phyloP scores from a whole-genome alignment of 1,140 invertebrate genomes.

The Thaumetopoea pityocampa region DNA sequence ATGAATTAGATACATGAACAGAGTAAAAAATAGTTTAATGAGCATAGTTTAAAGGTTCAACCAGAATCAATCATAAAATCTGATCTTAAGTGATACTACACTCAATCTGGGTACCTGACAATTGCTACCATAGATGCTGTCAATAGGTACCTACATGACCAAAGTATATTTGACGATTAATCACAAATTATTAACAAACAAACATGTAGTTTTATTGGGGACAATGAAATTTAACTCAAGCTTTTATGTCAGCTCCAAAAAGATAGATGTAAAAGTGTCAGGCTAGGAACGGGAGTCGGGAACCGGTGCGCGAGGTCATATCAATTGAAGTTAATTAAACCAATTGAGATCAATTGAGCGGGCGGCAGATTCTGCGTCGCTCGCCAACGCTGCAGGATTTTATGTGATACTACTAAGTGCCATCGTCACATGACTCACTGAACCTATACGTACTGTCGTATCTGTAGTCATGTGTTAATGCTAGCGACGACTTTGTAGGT shows the following conservation, averaged over 20 bases:
- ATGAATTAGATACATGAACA: too few species aligned
- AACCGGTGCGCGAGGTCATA: conserved; percentile 68
- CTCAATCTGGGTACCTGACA: too few species aligned
- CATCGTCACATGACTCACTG: conserved; percentile 59
- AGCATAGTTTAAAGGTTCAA: too few species aligned
- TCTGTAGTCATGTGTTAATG: too few species aligned
- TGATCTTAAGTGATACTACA: too few species aligned
- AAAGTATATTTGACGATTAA: too few species aligned
- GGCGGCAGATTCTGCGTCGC: conserved; percentile 67
- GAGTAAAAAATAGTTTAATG: too few species aligned
- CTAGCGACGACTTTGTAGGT: too few species aligned
- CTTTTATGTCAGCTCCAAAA: conserved; percentile 71
- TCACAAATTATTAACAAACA: too few species aligned
- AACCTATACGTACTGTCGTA: too few species aligned
- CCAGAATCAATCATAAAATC: too few species aligned
- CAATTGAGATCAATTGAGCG: conserved; percentile 71
- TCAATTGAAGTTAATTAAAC: conserved; percentile 73
- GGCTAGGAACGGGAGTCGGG: conserved; percentile 58
- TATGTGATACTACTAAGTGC: conserved; percentile 64
- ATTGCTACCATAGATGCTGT: too few species aligned
- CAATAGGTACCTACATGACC: neutral
- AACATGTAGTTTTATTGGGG: conserved; percentile 31
- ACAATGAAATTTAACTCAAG: conserved; percentile 55
- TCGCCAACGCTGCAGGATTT: conserved; percentile 63
- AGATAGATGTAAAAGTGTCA: conserved; percentile 74